Evolutionary conservation across 2,113 vertebrate genomes (phyloP), one percentile per base, ranked within the genome.

Genomic region (Otus sunia): DNA sequence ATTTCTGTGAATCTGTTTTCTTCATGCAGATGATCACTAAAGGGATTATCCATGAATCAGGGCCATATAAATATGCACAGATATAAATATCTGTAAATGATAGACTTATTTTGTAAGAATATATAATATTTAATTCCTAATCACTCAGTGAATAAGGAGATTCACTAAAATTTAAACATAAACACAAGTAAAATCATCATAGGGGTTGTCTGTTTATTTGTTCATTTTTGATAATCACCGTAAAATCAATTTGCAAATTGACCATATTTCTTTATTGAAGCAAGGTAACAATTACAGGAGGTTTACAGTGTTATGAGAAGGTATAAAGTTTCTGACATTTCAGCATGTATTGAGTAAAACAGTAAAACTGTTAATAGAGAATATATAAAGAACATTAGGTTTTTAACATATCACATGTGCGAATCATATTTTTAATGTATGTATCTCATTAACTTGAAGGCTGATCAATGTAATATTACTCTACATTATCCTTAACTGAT

Each of bases 341-440:
- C 30, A 62, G 5, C 16, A 43, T 15, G 0, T 36, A 15, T 52
- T 75, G 27, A 84, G 58, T 77, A 84, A 84, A 94, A 56, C 6
- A 34, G 3, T 20, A 19, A 50, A 87, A 59, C 16, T 69, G 4
- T 29, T 73, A 66, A 79, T 18, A 59, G 4, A n/a, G 4, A 20
- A 50, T 26, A 26, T 27, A 15, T 43, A 36, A 68, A 34, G 26
- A 76, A 47, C 2, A 21, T 22, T 34, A 45, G 2, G 10, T 11
- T 69, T 92, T 93, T 53, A 52, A 68, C 15, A 32, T 3, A 22
- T 50, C 29, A 52, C 0, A 0, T 1, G 0, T 3, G 3, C 32
- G 14, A 73, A 64, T 41, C 22, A 20, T 43, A 34, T 13, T 77
- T 93, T 84, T 63, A 55, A 3, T 23, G 9, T 58, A 59, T 10